Conservation (phyloP, 2,113 vertebrate species). For the Acanthisitta chloris region DNA sequence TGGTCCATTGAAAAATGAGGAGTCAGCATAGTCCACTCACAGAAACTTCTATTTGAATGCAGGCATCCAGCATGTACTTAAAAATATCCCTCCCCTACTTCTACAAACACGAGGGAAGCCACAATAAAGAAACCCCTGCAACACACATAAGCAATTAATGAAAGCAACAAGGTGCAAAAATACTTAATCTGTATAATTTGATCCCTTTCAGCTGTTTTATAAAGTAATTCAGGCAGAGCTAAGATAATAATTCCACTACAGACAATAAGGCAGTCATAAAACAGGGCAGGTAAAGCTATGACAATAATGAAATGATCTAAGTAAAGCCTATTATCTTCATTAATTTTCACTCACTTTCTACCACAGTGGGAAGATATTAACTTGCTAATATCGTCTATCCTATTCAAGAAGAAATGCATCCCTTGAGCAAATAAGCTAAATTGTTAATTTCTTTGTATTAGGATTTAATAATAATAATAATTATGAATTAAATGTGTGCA, state of each 20-base stretch:
- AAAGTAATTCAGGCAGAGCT: not conserved
- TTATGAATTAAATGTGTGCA: not conserved
- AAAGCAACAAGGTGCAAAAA: not conserved
- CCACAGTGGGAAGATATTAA: slow-evolving; percentile 53
- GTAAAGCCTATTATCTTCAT: slow-evolving; percentile 61
- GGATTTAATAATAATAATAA: slow-evolving; percentile 15
- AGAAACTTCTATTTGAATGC: not conserved
- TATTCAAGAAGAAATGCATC: slow-evolving; percentile 26
- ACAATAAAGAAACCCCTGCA: not conserved
- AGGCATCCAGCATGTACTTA: not conserved
- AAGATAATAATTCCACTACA: not conserved
- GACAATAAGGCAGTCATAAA: slow-evolving; percentile 9
- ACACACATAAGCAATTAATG: not conserved
- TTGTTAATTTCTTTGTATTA: slow-evolving; percentile 11
- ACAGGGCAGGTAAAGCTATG: slow-evolving; percentile 33
- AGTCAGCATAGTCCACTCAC: not conserved
- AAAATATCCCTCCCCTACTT: not conserved
- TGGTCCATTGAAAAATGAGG: not conserved
- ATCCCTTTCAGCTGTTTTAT: slow-evolving; percentile 15
- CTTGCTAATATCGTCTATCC: slow-evolving; percentile 31
- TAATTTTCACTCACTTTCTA: slow-evolving; percentile 56
- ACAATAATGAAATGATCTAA: slow-evolving; percentile 40
- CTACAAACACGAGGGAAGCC: not conserved
- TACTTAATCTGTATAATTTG: not conserved
- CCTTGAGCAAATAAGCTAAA: slow-evolving; percentile 39